phyloP scores from a whole-genome alignment of 2,113 vertebrate species.

The Orthonyx spaldingii region DNA sequence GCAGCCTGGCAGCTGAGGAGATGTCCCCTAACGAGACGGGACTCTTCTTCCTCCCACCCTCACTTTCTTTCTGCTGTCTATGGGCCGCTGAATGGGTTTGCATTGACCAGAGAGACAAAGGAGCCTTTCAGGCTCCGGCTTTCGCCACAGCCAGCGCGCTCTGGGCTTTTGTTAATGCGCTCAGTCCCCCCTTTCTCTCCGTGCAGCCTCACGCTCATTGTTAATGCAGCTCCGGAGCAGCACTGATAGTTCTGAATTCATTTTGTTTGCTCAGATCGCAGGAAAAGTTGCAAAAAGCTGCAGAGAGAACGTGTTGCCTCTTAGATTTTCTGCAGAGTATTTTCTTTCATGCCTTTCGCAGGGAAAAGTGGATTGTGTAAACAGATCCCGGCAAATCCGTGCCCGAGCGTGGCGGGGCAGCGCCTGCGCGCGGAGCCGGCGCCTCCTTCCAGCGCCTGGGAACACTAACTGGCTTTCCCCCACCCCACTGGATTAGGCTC shows the following conservation, averaged over 20 bases:
- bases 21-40: slow-evolving; percentile 63
- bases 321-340: neutral
- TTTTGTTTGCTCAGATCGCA: slow-evolving; percentile 23
- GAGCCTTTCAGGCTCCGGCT: slow-evolving; percentile 55
- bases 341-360: neutral
- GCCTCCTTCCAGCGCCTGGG: neutral
- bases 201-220: slow-evolving; percentile 39
- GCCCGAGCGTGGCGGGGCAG: neutral
- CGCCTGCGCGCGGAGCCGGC: neutral
- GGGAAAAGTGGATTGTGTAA: neutral
- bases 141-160: slow-evolving; percentile 22
- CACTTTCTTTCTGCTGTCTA: slow-evolving; percentile 31
- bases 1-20: slow-evolving; percentile 57
- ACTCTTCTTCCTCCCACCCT: slow-evolving; percentile 49
- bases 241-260: slow-evolving; percentile 13
- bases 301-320: neutral
- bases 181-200: slow-evolving; percentile 30
- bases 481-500: neutral
- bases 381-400: neutral
- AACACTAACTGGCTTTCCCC: neutral
- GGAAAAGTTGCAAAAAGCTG: neutral
- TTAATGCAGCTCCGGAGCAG: slow-evolving; percentile 20
- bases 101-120: slow-evolving; percentile 74
- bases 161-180: slow-evolving; percentile 63
- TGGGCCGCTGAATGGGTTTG: slow-evolving; percentile 60